Percentiles rank a stretch among this genome's conserved stretches.
Evolutionary conservation across 2,113 vertebrate species (phyloP).

Genomic region (Spilogale gracilis): DNA sequence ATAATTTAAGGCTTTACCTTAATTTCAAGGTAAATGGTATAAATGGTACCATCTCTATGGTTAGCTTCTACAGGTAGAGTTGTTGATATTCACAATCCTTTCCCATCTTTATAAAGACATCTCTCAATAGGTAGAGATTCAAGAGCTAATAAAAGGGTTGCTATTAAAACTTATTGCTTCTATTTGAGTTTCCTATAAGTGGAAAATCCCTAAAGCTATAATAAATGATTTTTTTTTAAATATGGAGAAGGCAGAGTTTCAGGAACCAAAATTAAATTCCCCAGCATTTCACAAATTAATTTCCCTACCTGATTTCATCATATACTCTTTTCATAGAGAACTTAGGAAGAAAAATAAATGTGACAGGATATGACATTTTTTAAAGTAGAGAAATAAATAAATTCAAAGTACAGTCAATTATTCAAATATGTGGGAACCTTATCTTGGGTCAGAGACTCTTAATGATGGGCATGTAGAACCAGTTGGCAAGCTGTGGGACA

Average conservation of each 20-base stretch:
- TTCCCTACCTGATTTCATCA: conserved; percentile 35
- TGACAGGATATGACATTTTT: background rate
- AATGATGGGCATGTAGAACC: background rate
- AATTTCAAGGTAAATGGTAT: background rate
- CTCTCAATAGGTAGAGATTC: background rate
- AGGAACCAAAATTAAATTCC: conserved; percentile 27
- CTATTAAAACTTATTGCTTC: conserved; percentile 38
- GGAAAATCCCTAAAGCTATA: background rate
- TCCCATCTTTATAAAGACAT: background rate
- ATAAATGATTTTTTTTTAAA: conserved; percentile 27
- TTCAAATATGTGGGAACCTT: background rate
- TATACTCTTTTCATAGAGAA: conserved; percentile 6
- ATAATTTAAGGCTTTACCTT: background rate
- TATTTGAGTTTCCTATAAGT: background rate
- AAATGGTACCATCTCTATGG: background rate
- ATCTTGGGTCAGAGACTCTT: background rate
- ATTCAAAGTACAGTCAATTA: conserved; percentile 29
- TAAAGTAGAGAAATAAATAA: conserved; percentile 30
- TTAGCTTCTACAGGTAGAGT: background rate
- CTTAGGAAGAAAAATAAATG: conserved; percentile 33
- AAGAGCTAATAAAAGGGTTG: background rate
- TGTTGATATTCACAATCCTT: background rate
- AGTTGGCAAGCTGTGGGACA: background rate
- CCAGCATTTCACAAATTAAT: conserved; percentile 57
- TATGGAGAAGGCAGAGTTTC: background rate